These are phyloP conservation scores for Arizona elegans DNA, from an alignment of 2,113 vertebrate species.

Conservation along the genomic window DNA sequence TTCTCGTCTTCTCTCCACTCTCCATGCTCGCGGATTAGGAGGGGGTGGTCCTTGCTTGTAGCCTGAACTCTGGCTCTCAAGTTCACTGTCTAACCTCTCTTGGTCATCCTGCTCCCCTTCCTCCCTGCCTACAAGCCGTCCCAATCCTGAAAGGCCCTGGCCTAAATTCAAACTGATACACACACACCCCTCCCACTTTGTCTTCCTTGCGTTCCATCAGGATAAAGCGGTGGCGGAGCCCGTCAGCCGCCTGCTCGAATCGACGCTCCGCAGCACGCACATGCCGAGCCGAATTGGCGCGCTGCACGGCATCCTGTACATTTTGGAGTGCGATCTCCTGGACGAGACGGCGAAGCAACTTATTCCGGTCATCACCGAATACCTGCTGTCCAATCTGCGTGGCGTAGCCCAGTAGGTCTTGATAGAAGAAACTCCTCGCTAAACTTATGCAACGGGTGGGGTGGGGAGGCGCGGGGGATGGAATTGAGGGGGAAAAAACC, in stretches of 20 bases:
- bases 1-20: too few species aligned
- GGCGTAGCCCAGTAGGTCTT: constrained; percentile 84
- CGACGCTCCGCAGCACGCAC: constrained; percentile 88
- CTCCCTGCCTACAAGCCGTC: too few species aligned
- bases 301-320: constrained; percentile 90
- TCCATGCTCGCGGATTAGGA: too few species aligned
- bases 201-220: constrained; percentile 60
- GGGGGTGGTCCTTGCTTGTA: too few species aligned
- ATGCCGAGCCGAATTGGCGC: constrained; percentile 92
- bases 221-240: constrained; percentile 94
- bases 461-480: accelerated
- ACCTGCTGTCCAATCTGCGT: constrained; percentile 88
- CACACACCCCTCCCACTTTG: too few species aligned
- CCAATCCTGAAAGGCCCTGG: too few species aligned
- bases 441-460: background rate
- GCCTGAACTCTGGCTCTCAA: too few species aligned
- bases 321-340: constrained; percentile 93
- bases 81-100: too few species aligned
- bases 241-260: constrained; percentile 89
- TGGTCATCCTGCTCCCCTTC: too few species aligned
- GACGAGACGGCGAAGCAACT: constrained; percentile 94
- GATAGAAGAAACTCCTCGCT: background rate
- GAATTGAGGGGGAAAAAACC: background rate
- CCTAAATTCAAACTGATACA: too few species aligned
- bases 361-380: constrained; percentile 86